Percentiles rank a stretch among this genome's conserved stretches.
Evolutionary conservation across 2,113 vertebrate genomes (phyloP).

Genomic region (Sylvia atricapilla): DNA sequence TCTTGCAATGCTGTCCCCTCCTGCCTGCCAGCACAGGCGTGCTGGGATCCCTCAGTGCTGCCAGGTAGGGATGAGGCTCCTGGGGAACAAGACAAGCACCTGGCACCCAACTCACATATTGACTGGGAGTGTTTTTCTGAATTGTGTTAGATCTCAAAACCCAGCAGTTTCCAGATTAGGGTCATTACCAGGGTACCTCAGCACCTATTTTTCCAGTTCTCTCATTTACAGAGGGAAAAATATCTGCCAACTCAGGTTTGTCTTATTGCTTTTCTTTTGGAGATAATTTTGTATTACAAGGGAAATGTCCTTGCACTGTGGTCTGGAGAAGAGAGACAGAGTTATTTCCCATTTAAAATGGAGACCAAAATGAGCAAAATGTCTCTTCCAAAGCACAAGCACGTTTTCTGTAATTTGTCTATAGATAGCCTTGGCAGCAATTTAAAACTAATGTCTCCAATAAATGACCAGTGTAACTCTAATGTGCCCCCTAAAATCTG

Average conservation of each 20-base stretch:
- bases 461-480: conserved; percentile 23
- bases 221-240: neutral
- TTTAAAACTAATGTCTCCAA: conserved; percentile 6
- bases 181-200: neutral
- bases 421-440: conserved; percentile 20
- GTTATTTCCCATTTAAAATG: neutral
- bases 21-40: neutral
- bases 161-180: neutral
- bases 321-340: neutral
- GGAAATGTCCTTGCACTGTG: neutral
- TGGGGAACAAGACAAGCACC: neutral
- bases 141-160: neutral
- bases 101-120: neutral
- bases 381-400: neutral
- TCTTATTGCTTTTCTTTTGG: neutral
- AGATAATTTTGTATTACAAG: neutral
- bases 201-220: neutral
- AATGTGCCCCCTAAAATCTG: conserved; percentile 30
- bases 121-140: neutral
- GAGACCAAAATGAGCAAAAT: neutral
- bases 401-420: conserved; percentile 5
- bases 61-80: neutral
- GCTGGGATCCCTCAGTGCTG: neutral
- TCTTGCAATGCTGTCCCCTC: neutral
- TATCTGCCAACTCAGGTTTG: neutral